Evolutionary conservation across 2,113 vertebrate species (phyloP).

Genomic region (Bufo gargarizans): DNA sequence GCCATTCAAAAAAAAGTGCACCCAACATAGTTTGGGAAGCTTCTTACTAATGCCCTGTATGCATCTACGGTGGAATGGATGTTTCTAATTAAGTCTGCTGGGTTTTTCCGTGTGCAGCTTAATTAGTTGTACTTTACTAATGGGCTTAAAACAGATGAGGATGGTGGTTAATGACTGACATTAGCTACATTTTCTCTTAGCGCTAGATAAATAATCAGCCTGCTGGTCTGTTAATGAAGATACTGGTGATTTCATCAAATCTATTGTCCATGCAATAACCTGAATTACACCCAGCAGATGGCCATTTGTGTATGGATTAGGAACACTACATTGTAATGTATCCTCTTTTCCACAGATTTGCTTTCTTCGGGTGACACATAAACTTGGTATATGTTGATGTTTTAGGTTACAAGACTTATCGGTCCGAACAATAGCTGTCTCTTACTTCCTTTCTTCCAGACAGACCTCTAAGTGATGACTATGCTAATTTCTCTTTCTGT

Average conservation of each 20-base stretch:
- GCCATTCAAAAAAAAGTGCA: not conserved
- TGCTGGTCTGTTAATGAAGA: conserved; percentile 41
- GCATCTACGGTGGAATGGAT: conserved; percentile 1
- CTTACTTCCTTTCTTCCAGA: not conserved
- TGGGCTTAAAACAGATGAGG: conserved; percentile 40
- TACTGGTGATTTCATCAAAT: conserved; percentile 30
- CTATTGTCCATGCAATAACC: conserved; percentile 38
- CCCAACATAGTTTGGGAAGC: not conserved
- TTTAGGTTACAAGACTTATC: not conserved
- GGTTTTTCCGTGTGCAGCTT: conserved; percentile 5
- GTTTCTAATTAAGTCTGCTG: conserved; percentile 35
- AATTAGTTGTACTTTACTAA: conserved; percentile 42
- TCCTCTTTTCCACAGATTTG: not conserved
- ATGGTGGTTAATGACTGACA: conserved; percentile 39
- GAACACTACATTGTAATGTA: conserved; percentile 4
- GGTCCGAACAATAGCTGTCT: conserved; percentile 5
- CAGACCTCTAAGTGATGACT: not conserved
- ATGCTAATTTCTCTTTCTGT: too few species aligned
- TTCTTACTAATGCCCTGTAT: not conserved
- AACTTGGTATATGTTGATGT: conserved; percentile 6
- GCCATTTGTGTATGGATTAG: conserved; percentile 5
- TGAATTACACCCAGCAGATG: conserved; percentile 40
- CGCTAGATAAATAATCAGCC: conserved; percentile 27
- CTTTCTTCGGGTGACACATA: conserved; percentile 10
- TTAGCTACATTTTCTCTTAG: conserved; percentile 32